Conservation (phyloP, 2,113 vertebrate species). For the Anser cygnoides region DNA sequence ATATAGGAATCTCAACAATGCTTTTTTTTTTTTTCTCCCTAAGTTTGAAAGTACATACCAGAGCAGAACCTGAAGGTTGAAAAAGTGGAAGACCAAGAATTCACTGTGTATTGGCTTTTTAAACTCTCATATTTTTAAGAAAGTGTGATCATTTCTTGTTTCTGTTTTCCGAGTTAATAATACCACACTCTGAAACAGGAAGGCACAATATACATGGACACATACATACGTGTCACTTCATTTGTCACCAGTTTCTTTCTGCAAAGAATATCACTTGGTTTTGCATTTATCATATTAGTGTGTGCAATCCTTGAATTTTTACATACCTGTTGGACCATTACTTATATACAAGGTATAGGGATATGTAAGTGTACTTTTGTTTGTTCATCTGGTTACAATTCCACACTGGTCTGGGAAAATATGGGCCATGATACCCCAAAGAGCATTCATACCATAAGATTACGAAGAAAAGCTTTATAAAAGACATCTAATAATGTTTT, state of each 20-base stretch:
- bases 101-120: not conserved
- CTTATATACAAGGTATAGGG: not conserved
- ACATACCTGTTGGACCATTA: not conserved
- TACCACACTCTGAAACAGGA: not conserved
- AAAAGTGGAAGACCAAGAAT: not conserved
- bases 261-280: not conserved
- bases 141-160: not conserved
- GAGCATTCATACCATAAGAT: not conserved
- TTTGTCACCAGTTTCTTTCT: not conserved
- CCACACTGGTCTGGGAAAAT: not conserved
- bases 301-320: not conserved
- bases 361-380: not conserved
- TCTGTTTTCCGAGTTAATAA: not conserved
- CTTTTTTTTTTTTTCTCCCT: not conserved
- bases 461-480: not conserved
- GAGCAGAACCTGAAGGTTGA: not conserved
- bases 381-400: not conserved
- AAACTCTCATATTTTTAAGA: not conserved
- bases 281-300: not conserved
- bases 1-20: slow-evolving; percentile 10
- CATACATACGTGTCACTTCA: not conserved
- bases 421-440: not conserved
- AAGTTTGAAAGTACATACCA: not conserved
- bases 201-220: not conserved
- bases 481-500: not conserved